Percentiles rank a stretch among this genome's conserved stretches.
These are phyloP conservation scores for Callionymus lyra DNA, from an alignment of 2,113 vertebrate species.

Conservation along the genomic window DNA sequence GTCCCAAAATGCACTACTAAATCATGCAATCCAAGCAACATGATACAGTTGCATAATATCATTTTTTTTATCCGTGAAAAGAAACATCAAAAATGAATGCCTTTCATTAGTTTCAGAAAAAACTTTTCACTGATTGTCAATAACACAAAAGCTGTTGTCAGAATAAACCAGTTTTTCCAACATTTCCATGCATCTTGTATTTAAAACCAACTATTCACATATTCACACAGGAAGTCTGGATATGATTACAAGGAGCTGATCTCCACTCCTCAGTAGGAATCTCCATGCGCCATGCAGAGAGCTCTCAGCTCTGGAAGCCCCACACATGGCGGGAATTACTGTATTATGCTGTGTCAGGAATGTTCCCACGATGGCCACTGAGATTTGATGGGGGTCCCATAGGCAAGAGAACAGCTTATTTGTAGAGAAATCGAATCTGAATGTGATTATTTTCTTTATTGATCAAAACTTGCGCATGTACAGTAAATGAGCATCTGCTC, in stretches of 20 bases:
- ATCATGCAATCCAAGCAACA: too few species aligned
- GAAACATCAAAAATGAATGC: not conserved
- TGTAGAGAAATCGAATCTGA: too few species aligned
- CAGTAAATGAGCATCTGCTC: too few species aligned
- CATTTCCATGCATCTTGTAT: too few species aligned
- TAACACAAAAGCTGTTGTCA: not conserved
- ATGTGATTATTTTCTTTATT: too few species aligned
- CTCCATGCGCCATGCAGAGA: slow-evolving; percentile 32
- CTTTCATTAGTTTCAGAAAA: not conserved
- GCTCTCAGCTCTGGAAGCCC: slow-evolving; percentile 27
- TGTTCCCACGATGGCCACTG: slow-evolving; percentile 60
- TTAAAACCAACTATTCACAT: too few species aligned
- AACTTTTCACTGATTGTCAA: not conserved
- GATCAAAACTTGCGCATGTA: too few species aligned
- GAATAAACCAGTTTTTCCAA: too few species aligned
- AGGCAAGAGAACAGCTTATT: slow-evolving; percentile 13
- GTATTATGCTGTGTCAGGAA: slow-evolving; percentile 62
- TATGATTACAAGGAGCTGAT: slow-evolving; percentile 44
- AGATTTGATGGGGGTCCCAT: slow-evolving; percentile 35
- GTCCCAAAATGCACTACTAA: too few species aligned
- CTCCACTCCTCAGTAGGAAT: slow-evolving; percentile 41
- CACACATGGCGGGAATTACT: slow-evolving; percentile 66
- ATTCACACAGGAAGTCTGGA: slow-evolving; percentile 19
- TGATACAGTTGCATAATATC: too few species aligned
- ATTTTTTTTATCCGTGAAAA: too few species aligned